A percentile compares a stretch with the other conserved stretches of the same genome.
Conservation (phyloP, 2,113 vertebrate species). For the Leiothrix lutea region DNA sequence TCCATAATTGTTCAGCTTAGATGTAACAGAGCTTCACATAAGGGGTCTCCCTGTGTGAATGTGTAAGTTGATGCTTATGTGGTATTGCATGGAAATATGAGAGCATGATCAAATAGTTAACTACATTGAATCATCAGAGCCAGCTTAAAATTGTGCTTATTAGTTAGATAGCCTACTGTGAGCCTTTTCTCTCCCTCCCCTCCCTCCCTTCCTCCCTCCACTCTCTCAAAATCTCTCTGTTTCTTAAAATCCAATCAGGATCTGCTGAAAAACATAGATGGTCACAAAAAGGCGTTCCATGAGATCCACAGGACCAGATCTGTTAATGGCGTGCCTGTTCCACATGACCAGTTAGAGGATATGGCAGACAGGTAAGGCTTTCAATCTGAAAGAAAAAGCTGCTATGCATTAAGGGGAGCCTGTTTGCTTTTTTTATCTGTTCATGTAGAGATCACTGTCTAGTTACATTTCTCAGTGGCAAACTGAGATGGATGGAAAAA, state of each 20-base stretch:
- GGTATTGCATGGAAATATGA: constrained; percentile 31
- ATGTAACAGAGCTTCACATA: neutral
- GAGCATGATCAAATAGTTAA: constrained; percentile 62
- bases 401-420: neutral
- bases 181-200: constrained; percentile 18
- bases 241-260: constrained; percentile 79
- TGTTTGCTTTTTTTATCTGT: constrained; percentile 7
- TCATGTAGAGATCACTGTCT: neutral
- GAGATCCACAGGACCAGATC: constrained; percentile 91
- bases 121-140: constrained; percentile 72
- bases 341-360: constrained; percentile 93
- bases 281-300: constrained; percentile 90
- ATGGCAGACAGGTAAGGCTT: constrained; percentile 90
- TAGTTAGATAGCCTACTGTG: constrained; percentile 61
- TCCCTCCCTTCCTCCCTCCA: neutral
- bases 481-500: neutral
- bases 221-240: neutral
- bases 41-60: neutral
- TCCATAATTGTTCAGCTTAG: neutral
- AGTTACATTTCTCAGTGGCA: neutral
- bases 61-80: neutral
- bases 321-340: constrained; percentile 93
- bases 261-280: constrained; percentile 88
- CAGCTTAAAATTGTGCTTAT: constrained; percentile 66
- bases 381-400: neutral